phyloP scores from a whole-genome alignment of 2,113 vertebrate species.

The Rhinolophus ferrumequinum region DNA sequence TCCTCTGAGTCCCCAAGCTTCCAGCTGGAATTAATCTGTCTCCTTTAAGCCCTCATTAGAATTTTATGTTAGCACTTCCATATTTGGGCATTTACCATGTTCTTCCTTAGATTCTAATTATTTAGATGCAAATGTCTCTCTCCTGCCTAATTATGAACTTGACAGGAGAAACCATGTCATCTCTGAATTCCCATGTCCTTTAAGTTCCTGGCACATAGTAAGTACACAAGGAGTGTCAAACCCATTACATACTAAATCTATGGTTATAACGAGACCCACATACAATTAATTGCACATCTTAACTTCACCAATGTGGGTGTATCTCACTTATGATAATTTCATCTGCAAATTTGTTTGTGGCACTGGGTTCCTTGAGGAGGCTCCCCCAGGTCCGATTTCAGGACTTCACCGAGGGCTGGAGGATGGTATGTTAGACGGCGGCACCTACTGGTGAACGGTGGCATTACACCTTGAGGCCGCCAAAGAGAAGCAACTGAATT shows the following conservation, averaged over 20 bases:
- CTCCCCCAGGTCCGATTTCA: background rate
- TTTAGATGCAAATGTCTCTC: constrained; percentile 1
- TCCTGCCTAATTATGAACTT: constrained; percentile 10
- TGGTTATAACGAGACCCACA: background rate
- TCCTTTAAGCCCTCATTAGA: constrained; percentile 31
- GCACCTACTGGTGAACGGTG: constrained; percentile 71
- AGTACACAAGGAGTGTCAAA: background rate
- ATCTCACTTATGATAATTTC: background rate
- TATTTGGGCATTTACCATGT: background rate
- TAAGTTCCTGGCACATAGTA: background rate
- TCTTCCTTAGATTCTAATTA: constrained; percentile 30
- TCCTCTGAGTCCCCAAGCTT: background rate
- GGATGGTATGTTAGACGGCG: constrained; percentile 75
- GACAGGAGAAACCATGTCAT: background rate
- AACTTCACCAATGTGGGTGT: background rate
- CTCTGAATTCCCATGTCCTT: background rate
- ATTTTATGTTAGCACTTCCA: constrained; percentile 43
- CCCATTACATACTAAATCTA: background rate
- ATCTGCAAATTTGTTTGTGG: constrained; percentile 26
- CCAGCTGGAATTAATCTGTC: constrained; percentile 56
- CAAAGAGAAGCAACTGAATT: background rate
- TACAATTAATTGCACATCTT: background rate
- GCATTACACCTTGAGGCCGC: background rate
- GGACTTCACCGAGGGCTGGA: background rate
- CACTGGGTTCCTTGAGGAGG: background rate